Base-by-base conservation (phyloP, 2,888 invertebrate species). In the Eudemis profundana region DNA sequence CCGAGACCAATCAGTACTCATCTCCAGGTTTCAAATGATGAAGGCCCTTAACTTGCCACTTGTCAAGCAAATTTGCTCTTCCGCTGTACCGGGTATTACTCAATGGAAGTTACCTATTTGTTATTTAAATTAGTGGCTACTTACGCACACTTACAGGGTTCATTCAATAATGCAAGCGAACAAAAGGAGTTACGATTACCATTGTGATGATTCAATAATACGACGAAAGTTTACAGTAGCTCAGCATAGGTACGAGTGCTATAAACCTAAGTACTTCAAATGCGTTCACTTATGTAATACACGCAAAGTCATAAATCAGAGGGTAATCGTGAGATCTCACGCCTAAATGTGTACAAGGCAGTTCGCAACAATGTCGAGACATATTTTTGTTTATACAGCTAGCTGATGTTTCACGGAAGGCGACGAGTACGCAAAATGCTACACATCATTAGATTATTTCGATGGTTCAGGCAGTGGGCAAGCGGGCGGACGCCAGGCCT, bases 401-500 rank as follows among this genome's bases (percentile, higher is more conserved):
- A 51, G 42, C 14, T 14, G 50, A 15, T 33, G 19, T n/a, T 57
- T 63, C 63, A 49, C 57, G 63, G 57, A 64, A 64, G 50, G 17
- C 63, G 56, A 42, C 42, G 19, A 63, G 63, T 63, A 57, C 57
- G 36, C 44, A n/a, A 56, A 62, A 63, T 63, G 50, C 40, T 56
- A 56, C 47, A 49, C 64, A 51, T 60, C 49, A 49, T 53, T 51
- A 51, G 23, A 29, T 53, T 65, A 61, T 56, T 61, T 57, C 49
- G 64, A 53, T 5, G 59, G 33, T 42, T 17, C 61, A 71, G 67
- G 68, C 60, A 66, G 62, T 56, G 59, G 59, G 40, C 68, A 78
- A 78, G 74, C 82, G 79, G 82, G 82, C 86, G 84, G 85, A 85
- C 86, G 83, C 78, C 72, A 74, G 74, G 68, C 71, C 81, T 81